Conservation (phyloP, 1,140 invertebrate genomes). For the Apis dorsata region DNA sequence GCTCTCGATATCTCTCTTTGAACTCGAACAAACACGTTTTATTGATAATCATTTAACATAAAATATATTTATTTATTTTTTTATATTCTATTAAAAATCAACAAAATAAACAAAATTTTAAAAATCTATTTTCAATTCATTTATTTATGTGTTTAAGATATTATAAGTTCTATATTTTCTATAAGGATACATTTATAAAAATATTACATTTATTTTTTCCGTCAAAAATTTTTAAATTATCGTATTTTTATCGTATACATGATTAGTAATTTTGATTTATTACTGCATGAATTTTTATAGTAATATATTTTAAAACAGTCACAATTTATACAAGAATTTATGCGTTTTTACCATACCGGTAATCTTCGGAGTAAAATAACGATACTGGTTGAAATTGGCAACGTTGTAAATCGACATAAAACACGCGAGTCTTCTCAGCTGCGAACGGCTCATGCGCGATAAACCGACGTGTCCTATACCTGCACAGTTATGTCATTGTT, state of each 20-base stretch:
- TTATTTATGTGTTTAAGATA: not conserved
- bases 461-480: slow-evolving; percentile 43
- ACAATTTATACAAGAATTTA: not conserved
- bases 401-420: slow-evolving; percentile 45
- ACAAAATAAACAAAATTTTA: not conserved
- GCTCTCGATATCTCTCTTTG: slow-evolving; percentile 66
- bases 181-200: not conserved
- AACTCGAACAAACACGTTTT: slow-evolving; percentile 62
- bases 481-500: slow-evolving; percentile 61
- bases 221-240: not conserved
- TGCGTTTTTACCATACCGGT: not conserved
- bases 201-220: no score
- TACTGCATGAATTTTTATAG: not conserved
- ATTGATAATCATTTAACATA: not conserved
- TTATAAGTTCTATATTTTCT: not conserved
- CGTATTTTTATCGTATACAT: not conserved
- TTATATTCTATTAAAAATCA: not conserved
- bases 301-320: not conserved
- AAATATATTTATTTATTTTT: not conserved
- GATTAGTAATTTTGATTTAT: no score
- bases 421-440: slow-evolving; percentile 48
- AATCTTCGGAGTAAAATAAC: slow-evolving; percentile 19
- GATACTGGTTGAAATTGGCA: slow-evolving; percentile 7
- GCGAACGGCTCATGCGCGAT: slow-evolving; percentile 46
- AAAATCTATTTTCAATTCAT: no score